These are phyloP conservation scores for Ormyrus thymus DNA, from an alignment of 2,888 invertebrate species.

Conservation along the genomic window DNA sequence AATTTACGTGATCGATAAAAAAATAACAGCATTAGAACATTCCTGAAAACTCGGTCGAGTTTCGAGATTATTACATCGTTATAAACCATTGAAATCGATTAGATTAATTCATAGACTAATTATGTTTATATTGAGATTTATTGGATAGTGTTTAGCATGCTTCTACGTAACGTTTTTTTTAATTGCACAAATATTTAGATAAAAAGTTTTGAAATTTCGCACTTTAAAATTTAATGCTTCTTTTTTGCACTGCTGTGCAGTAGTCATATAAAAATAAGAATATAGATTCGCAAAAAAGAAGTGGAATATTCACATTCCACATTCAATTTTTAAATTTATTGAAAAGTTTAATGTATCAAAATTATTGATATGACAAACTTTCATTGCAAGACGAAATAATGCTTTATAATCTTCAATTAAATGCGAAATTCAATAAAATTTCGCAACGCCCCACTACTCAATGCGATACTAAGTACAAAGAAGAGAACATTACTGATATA, in stretches of 20 bases:
- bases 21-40: conserved; percentile 46
- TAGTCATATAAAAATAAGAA: conserved; percentile 26
- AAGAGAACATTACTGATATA: conserved; percentile 5
- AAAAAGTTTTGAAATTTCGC: conserved; percentile 38
- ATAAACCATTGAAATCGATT: conserved; percentile 40
- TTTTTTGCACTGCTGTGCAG: conserved; percentile 41
- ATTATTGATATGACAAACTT: conserved; percentile 14
- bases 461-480: conserved; percentile 44
- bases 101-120: conserved; percentile 40
- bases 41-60: conserved; percentile 49
- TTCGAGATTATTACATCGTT: conserved; percentile 44
- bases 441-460: conserved; percentile 18
- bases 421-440: conserved; percentile 26
- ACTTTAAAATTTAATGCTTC: conserved; percentile 47
- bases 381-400: conserved; percentile 6
- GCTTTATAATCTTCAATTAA: conserved; percentile 31
- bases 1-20: conserved; percentile 36
- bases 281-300: conserved; percentile 47
- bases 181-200: conserved; percentile 42
- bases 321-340: conserved; percentile 36
- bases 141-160: conserved; percentile 44
- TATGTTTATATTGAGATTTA: conserved; percentile 28
- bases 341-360: conserved; percentile 31
- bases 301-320: conserved; percentile 42
- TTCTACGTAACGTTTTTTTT: conserved; percentile 24